Evolutionary conservation across 2,888 invertebrate species (phyloP).

Genomic region (Mimumesa dahlbomi): DNA sequence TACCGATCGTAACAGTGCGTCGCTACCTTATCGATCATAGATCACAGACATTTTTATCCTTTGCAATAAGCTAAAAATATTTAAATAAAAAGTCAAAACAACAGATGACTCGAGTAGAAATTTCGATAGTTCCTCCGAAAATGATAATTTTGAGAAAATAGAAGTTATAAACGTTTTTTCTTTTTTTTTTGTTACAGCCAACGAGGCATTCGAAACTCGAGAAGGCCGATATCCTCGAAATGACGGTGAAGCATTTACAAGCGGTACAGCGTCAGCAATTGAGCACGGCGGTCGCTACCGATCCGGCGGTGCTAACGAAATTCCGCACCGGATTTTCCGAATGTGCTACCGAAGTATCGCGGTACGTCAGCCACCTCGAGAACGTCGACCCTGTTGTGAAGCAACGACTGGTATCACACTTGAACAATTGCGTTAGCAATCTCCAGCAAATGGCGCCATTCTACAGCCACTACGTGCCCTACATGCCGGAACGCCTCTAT

Average conservation of each 20-base stretch:
- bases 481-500: slow-evolving; percentile 78
- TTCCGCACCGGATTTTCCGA: slow-evolving; percentile 94
- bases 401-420: slow-evolving; percentile 85
- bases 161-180: not conserved
- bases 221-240: slow-evolving; percentile 97
- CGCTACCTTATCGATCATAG: no score
- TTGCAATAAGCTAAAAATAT: no score
- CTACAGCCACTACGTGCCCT: slow-evolving; percentile 79
- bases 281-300: slow-evolving; percentile 90
- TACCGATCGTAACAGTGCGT: slow-evolving; percentile 18
- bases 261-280: slow-evolving; percentile 93
- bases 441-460: slow-evolving; percentile 82
- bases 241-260: slow-evolving; percentile 96
- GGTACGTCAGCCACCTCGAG: slow-evolving; percentile 86
- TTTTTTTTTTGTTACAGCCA: slow-evolving; percentile 85
- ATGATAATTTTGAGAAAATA: not conserved
- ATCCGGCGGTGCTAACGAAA: slow-evolving; percentile 91
- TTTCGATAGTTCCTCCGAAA: not conserved
- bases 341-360: slow-evolving; percentile 91
- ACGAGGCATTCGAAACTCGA: slow-evolving; percentile 96
- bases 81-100: not conserved
- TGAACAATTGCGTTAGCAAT: slow-evolving; percentile 85
- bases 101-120: not conserved
- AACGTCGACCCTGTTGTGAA: slow-evolving; percentile 84
- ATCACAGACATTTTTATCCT: no score